A percentile compares a stretch with the other conserved stretches of the same genome.
Conservation (phyloP, 2,888 invertebrate genomes). For the Drosophila kuntzei region DNA sequence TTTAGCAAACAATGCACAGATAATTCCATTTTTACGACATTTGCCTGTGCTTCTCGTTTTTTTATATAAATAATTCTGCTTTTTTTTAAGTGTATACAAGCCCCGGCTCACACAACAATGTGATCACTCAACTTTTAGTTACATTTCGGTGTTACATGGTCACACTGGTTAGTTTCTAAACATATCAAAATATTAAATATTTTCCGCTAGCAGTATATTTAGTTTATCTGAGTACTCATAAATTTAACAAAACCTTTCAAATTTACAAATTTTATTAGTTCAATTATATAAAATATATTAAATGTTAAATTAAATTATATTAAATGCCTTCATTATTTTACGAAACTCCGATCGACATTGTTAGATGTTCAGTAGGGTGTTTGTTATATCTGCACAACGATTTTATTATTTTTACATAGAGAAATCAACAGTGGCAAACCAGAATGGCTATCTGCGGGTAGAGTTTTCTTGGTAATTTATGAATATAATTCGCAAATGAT, state of each 20-base stretch:
- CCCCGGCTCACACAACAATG: not conserved
- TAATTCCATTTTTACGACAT: not conserved
- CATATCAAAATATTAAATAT: not conserved
- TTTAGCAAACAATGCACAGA: not conserved
- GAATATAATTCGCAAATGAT: not conserved
- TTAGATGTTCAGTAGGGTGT: slow-evolving; percentile 12
- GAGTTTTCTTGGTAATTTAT: not conserved
- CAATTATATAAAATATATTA: too few species aligned
- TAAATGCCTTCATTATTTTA: not conserved
- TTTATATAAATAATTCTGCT: not conserved
- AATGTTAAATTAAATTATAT: not conserved
- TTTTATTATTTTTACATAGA: not conserved
- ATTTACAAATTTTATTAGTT: not conserved
- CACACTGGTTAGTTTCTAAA: not conserved
- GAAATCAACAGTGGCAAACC: not conserved
- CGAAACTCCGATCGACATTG: not conserved
- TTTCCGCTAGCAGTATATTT: not conserved
- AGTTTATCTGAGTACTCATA: not conserved
- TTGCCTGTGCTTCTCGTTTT: not conserved
- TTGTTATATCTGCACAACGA: not conserved
- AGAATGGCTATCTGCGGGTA: too few species aligned
- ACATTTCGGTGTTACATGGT: not conserved
- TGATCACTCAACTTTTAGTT: not conserved
- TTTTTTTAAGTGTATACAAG: not conserved
- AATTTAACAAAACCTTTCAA: not conserved